A percentile compares a stretch with the other conserved stretches of the same genome.
Evolutionary conservation across 2,888 invertebrate species (phyloP).

Genomic region (Choristoneura rosaceana): DNA sequence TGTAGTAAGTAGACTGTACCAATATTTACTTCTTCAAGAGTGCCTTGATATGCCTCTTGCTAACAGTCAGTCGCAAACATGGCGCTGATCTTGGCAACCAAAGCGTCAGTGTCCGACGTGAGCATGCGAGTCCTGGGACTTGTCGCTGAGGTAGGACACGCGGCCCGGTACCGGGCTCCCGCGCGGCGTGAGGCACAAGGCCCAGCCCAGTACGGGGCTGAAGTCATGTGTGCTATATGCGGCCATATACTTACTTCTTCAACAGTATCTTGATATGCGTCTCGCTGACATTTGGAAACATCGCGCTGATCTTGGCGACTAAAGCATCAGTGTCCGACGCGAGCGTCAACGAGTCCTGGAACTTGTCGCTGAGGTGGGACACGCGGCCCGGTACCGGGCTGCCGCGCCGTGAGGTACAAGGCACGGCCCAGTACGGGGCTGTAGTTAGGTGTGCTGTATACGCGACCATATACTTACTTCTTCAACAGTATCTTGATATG

Average conservation of each 20-base stretch:
- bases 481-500: constrained; percentile 94
- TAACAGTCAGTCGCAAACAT: constrained; percentile 96
- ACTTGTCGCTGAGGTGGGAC: constrained; percentile 74
- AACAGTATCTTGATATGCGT: constrained; percentile 94
- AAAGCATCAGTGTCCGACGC: constrained; percentile 89
- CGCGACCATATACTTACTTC: constrained; percentile 89
- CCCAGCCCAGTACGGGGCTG: constrained; percentile 77
- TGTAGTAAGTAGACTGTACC: too few relatives aligned
- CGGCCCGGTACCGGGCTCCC: constrained; percentile 81
- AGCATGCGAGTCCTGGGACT: constrained; percentile 87
- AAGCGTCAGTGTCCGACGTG: constrained; percentile 88
- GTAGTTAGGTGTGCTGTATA: constrained; percentile 74
- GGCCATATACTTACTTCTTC: constrained; percentile 91
- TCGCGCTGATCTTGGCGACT: constrained; percentile 92
- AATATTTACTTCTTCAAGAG: constrained; percentile 94
- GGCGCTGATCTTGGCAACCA: constrained; percentile 92
- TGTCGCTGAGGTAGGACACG: constrained; percentile 79
- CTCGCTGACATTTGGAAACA: constrained; percentile 96
- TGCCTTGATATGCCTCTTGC: constrained; percentile 94
- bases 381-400: constrained; percentile 81
- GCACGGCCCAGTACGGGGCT: constrained; percentile 79
- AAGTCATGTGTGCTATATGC: constrained; percentile 74
- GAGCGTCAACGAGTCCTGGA: constrained; percentile 88
- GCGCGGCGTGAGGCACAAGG: constrained; percentile 77
- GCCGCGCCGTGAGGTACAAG: constrained; percentile 77